phyloP scores from a whole-genome alignment of 2,113 vertebrate genomes.

The Tricholaema leucomelas region DNA sequence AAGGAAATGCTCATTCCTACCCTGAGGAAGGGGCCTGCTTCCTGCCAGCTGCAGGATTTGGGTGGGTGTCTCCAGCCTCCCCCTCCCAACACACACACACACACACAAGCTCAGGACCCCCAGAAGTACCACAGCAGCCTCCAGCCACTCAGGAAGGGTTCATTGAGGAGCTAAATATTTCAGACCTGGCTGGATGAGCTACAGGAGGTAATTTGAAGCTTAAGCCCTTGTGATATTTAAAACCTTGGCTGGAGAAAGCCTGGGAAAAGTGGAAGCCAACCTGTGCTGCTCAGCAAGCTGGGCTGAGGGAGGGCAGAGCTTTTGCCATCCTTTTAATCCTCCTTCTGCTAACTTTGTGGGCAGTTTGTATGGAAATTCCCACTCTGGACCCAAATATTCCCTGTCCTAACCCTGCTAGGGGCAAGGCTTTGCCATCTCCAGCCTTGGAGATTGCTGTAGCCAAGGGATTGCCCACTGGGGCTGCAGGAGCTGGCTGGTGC shows the following conservation, averaged over 20 bases:
- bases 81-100: too few species aligned
- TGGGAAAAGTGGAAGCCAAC: not conserved
- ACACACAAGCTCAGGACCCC: not conserved
- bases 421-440: not conserved
- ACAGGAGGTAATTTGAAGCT: not conserved
- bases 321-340: not conserved
- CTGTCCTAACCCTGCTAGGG: not conserved
- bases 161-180: not conserved
- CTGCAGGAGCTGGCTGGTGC: not conserved
- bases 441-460: not conserved
- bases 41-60: conserved; percentile 35
- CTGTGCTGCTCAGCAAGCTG: not conserved
- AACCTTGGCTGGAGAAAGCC: not conserved
- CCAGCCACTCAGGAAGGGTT: not conserved
- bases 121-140: accelerated
- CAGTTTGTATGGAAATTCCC: not conserved
- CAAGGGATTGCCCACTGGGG: not conserved
- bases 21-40: conserved; percentile 36
- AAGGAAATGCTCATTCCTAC: conserved; percentile 19
- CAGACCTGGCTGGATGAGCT: not conserved
- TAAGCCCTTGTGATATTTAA: not conserved
- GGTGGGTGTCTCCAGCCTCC: not conserved
- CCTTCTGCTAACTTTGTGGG: not conserved
- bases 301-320: not conserved
- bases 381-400: accelerated